Evolutionary conservation across 2,113 vertebrate species (phyloP).

Genomic region (Entosphenus tridentatus): DNA sequence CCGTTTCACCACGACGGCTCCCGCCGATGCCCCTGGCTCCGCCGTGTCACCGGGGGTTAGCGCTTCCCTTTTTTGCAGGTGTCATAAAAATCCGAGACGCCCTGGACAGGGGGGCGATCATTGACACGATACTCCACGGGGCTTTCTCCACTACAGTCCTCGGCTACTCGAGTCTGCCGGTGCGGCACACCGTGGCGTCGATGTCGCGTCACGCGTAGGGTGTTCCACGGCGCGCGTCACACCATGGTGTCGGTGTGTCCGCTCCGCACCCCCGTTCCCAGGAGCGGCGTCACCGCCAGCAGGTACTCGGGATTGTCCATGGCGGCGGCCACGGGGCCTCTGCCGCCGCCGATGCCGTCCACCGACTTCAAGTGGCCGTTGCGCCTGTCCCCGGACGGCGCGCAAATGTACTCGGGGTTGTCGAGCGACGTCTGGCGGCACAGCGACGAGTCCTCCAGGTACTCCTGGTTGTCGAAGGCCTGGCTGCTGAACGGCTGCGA

Average conservation of each 20-base stretch:
- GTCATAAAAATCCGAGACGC: too few relatives aligned
- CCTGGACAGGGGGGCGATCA: too few relatives aligned
- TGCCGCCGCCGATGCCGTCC: background rate
- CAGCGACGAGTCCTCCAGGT: background rate
- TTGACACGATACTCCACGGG: too few relatives aligned
- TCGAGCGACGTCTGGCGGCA: background rate
- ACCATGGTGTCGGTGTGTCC: background rate
- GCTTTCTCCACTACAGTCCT: too few relatives aligned
- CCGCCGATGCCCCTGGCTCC: too few relatives aligned
- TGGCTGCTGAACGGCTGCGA: background rate
- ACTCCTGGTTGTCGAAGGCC: conserved; percentile 3
- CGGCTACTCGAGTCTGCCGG: too few relatives aligned
- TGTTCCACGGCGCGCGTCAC: background rate
- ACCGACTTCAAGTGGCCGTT: background rate
- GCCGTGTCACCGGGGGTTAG: too few relatives aligned
- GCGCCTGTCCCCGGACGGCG: background rate
- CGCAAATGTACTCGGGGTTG: background rate
- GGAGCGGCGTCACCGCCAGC: background rate
- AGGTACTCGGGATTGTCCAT: conserved; percentile 4
- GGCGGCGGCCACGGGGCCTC: too few relatives aligned
- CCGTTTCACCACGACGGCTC: too few relatives aligned
- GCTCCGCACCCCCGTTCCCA: background rate
- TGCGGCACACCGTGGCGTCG: too few relatives aligned
- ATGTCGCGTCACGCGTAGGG: too few relatives aligned
- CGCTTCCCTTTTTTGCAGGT: too few relatives aligned